Percentiles rank a stretch among this genome's conserved stretches.
phyloP scores from a whole-genome alignment of 2,113 vertebrate species.

The Theropithecus gelada region DNA sequence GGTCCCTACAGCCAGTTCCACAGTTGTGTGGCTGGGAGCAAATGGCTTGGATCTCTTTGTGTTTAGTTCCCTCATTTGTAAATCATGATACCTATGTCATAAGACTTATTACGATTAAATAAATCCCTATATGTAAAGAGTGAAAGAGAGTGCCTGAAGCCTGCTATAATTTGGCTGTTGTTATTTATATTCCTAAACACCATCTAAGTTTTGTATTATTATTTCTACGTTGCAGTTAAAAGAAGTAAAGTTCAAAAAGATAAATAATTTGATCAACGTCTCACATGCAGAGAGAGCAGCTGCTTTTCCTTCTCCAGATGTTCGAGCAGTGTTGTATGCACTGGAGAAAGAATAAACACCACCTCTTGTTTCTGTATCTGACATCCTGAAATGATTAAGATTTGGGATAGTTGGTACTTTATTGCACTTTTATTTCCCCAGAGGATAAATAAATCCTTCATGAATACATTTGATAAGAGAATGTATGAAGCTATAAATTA shows the following conservation, averaged over 20 bases:
- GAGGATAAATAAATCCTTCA: not conserved
- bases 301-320: not conserved
- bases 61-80: not conserved
- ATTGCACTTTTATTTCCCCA: not conserved
- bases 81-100: not conserved
- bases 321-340: not conserved
- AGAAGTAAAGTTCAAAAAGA: not conserved
- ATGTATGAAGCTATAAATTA: not conserved
- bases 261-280: not conserved
- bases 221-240: not conserved
- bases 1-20: not conserved
- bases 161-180: not conserved
- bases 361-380: not conserved
- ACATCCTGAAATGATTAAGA: slow-evolving; percentile 35
- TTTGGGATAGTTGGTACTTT: not conserved
- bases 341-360: not conserved
- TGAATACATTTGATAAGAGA: not conserved
- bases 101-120: not conserved
- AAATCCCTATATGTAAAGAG: not conserved
- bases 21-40: not conserved
- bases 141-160: not conserved
- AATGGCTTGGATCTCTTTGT: not conserved
- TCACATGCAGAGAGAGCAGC: not conserved
- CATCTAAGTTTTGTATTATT: not conserved
- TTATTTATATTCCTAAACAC: not conserved